Percentiles rank a stretch among this genome's conserved stretches.
These are phyloP conservation scores for Gambusia yucatana DNA, from an alignment of 2,797 vertebrate genomes.

Conservation along the genomic window DNA sequence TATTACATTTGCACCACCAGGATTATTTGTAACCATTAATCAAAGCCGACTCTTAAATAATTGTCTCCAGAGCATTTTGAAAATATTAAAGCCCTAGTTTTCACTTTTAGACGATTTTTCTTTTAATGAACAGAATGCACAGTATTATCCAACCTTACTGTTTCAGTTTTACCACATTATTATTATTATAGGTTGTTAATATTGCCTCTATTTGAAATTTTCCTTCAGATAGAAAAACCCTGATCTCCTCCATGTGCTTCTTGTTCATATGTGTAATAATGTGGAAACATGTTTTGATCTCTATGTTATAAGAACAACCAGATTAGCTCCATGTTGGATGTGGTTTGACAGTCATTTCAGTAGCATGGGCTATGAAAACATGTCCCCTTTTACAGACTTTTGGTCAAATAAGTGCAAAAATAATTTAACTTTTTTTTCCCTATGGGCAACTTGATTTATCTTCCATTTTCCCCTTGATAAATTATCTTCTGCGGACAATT, in stretches of 20 bases:
- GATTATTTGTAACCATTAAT: conserved; percentile 7
- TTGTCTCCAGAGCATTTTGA: conserved; percentile 1
- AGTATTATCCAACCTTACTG: not conserved
- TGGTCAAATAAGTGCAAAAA: not conserved
- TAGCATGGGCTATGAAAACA: not conserved
- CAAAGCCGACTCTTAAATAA: not conserved
- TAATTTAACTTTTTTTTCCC: not conserved
- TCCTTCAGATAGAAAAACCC: not conserved
- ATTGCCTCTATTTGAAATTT: not conserved
- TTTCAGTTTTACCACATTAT: conserved; percentile 1
- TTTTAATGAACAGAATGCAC: not conserved
- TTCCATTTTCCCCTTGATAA: not conserved
- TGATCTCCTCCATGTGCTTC: conserved; percentile 8
- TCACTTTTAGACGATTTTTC: conserved; percentile 22
- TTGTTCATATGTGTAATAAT: not conserved
- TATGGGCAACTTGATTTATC: no score
- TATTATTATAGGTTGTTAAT: conserved; percentile 7
- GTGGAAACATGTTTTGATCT: conserved; percentile 19
- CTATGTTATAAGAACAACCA: not conserved
- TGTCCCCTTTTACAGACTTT: not conserved
- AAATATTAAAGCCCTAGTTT: conserved; percentile 24
- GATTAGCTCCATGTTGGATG: conserved; percentile 1
- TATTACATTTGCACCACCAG: not conserved
- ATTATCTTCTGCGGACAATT: not conserved
- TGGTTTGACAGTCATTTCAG: not conserved